Percentiles rank a stretch among this genome's conserved stretches.
Conservation (phyloP, 2,113 vertebrate genomes). For the Daphoenositta chrysoptera region DNA sequence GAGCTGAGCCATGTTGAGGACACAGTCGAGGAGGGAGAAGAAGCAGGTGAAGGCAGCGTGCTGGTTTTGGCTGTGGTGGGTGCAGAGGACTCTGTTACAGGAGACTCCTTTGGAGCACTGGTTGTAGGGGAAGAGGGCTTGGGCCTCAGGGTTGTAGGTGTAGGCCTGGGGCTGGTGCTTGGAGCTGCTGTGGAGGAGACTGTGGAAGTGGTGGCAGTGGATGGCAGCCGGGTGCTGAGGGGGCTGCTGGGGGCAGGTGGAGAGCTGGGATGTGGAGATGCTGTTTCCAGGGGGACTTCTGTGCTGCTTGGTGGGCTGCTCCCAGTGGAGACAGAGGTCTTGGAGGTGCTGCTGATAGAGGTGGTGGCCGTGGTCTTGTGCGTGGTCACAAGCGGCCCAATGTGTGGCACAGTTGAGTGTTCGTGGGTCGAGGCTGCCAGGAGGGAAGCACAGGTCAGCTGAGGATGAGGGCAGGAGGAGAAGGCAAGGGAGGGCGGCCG, state of each 20-base stretch:
- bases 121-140: fast-evolving
- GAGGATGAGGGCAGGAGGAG: too few relatives aligned
- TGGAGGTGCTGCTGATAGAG: background rate
- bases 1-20: background rate
- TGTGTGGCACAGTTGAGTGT: background rate
- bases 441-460: too few relatives aligned
- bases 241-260: background rate
- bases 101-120: background rate
- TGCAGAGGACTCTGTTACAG: too few relatives aligned
- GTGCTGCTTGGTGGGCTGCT: too few relatives aligned
- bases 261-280: background rate
- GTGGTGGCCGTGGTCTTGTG: background rate
- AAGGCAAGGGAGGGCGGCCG: too few relatives aligned
- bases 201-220: background rate
- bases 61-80: too few relatives aligned
- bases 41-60: background rate
- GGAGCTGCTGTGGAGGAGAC: background rate
- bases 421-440: background rate
- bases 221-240: background rate
- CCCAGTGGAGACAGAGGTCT: background rate
- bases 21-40: background rate
- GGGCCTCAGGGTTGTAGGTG: background rate
- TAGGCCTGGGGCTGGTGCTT: background rate
- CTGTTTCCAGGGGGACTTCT: background rate
- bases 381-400: fast-evolving